Conservation (phyloP, 2,888 invertebrate species). For the Dorcus hopei region DNA sequence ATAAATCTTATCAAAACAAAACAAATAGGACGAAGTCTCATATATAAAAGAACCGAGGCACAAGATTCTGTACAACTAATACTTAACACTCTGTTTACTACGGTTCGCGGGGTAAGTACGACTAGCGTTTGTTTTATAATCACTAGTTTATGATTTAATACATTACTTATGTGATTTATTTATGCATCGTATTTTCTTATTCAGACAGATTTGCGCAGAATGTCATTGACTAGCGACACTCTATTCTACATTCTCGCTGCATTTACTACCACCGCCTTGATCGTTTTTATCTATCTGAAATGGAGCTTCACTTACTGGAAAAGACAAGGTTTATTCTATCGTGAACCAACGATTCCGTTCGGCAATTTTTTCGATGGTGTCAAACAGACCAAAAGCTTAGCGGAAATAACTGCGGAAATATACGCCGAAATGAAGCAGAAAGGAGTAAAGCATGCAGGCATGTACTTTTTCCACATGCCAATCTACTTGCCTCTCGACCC, state of each 20-base stretch:
- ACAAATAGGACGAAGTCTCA: no score
- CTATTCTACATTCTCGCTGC: not conserved
- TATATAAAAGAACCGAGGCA: no score
- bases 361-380: slow-evolving; percentile 27
- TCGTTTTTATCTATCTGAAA: slow-evolving; percentile 21
- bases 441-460: slow-evolving; percentile 26
- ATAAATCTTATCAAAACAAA: no score
- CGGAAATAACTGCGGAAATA: slow-evolving; percentile 9
- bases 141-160: no score
- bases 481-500: slow-evolving; percentile 27
- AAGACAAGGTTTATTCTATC: slow-evolving; percentile 21
- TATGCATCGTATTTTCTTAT: no score
- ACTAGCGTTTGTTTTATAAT: no score
- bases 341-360: slow-evolving; percentile 31
- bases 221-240: not conserved
- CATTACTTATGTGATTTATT: no score
- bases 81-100: no score
- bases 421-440: slow-evolving; percentile 23
- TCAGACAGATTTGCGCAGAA: not conserved
- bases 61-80: no score
- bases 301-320: slow-evolving; percentile 34
- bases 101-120: no score
- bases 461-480: slow-evolving; percentile 24
- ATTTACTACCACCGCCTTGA: not conserved
- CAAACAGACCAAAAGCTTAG: slow-evolving; percentile 7